Conservation (phyloP, 2,888 invertebrate genomes). For the Tyria jacobaeae region DNA sequence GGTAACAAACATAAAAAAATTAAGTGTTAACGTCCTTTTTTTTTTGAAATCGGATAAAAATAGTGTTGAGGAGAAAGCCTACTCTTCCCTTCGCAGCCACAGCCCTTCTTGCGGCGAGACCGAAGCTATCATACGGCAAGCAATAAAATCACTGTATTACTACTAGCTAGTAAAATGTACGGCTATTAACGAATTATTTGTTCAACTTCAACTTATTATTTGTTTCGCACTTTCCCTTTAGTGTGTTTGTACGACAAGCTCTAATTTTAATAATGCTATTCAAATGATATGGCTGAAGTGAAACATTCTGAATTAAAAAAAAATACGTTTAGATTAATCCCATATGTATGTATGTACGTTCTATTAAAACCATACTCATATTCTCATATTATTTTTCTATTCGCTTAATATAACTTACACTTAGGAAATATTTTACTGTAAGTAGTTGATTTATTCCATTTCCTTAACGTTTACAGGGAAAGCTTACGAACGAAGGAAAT, state of each 20-base stretch:
- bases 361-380: background rate
- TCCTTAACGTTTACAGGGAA: slow-evolving; percentile 65
- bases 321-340: no score
- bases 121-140: slow-evolving; percentile 38
- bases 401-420: slow-evolving; percentile 38
- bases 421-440: slow-evolving; percentile 63
- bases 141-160: slow-evolving; percentile 35
- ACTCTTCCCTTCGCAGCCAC: no score
- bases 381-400: background rate
- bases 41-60: no score
- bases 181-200: slow-evolving; percentile 41
- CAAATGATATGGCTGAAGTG: background rate
- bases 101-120: slow-evolving; percentile 26
- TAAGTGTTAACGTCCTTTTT: no score
- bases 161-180: slow-evolving; percentile 33
- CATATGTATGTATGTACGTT: no score
- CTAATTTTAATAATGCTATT: slow-evolving; percentile 1
- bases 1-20: no score
- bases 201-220: slow-evolving; percentile 30
- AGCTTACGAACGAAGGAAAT: slow-evolving; percentile 66
- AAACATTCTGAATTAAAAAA: background rate
- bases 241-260: background rate
- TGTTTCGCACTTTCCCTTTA: slow-evolving; percentile 25
- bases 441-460: slow-evolving; percentile 55
- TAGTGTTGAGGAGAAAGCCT: slow-evolving; percentile 14